Evolutionary conservation across 2,888 invertebrate genomes (phyloP).

Genomic region (Drosophila anomelani): DNA sequence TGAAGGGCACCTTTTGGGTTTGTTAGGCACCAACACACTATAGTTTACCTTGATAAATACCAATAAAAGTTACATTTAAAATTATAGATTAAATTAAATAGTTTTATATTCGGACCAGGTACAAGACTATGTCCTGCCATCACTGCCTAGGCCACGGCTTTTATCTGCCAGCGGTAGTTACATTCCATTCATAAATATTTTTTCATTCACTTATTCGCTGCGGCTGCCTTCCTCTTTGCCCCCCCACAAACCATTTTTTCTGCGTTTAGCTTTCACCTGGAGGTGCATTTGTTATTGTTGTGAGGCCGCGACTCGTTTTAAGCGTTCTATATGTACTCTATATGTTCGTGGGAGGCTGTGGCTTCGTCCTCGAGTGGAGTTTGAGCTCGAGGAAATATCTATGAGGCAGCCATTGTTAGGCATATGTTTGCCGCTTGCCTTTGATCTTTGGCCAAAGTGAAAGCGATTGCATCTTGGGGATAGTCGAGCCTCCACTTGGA

Average conservation of each 20-base stretch:
- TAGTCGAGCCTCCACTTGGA: conserved; percentile 46
- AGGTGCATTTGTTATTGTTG: conserved; percentile 70
- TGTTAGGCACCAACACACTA: background rate
- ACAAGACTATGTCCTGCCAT: background rate
- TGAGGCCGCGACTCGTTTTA: conserved; percentile 54
- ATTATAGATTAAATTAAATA: too few species aligned
- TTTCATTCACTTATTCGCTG: conserved; percentile 72
- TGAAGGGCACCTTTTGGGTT: too few species aligned
- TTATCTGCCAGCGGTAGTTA: conserved; percentile 74
- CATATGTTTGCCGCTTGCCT: conserved; percentile 70
- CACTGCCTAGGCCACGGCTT: conserved; percentile 58
- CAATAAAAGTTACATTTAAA: background rate
- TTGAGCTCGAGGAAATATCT: conserved; percentile 48
- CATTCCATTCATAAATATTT: conserved; percentile 78
- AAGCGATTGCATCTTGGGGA: conserved; percentile 69
- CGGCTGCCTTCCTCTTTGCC: background rate
- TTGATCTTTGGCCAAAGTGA: conserved; percentile 77
- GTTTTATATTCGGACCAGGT: background rate
- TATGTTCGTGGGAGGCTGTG: conserved; percentile 28
- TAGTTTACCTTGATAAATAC: background rate
- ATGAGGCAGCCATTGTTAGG: conserved; percentile 64
- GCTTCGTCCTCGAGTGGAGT: conserved; percentile 8
- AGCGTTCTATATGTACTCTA: conserved; percentile 48
- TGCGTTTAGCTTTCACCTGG: conserved; percentile 55
- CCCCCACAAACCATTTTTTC: conserved; percentile 32